Evolutionary conservation across 2,113 vertebrate species (phyloP).

Genomic region (Lasiurus borealis): DNA sequence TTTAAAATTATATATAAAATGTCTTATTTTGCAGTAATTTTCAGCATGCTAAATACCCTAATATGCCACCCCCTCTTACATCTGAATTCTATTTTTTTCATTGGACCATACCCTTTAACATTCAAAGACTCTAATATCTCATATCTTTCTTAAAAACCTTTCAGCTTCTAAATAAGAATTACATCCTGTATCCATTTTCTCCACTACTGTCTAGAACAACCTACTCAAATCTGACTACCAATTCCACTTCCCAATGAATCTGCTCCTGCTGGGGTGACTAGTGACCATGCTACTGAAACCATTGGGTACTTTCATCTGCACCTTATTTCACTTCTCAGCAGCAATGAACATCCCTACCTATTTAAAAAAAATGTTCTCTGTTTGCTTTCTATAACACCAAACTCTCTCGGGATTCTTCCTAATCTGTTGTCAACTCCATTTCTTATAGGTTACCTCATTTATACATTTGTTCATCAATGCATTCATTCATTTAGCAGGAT

Average conservation of each 20-base stretch:
- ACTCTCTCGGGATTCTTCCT: neutral
- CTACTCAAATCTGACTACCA: neutral
- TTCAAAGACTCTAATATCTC: neutral
- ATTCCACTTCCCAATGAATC: no score
- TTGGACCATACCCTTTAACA: neutral
- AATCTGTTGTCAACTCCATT: neutral
- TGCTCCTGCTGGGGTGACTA: rapidly evolving
- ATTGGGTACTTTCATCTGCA: neutral
- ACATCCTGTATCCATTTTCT: neutral
- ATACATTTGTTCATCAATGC: neutral
- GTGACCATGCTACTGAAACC: neutral
- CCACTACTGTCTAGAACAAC: neutral
- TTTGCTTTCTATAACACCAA: neutral
- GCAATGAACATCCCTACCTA: neutral
- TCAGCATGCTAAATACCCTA: neutral
- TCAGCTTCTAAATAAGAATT: neutral
- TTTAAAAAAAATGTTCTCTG: neutral
- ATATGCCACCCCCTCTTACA: neutral
- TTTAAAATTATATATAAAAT: neutral
- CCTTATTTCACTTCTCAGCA: neutral
- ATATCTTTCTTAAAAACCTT: neutral
- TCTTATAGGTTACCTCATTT: neutral
- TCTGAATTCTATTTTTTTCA: neutral
- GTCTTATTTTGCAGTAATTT: neutral
- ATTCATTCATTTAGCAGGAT: neutral